Evolutionary conservation across 2,113 vertebrate genomes (phyloP).

Genomic region (Ageneiosus marmoratus): DNA sequence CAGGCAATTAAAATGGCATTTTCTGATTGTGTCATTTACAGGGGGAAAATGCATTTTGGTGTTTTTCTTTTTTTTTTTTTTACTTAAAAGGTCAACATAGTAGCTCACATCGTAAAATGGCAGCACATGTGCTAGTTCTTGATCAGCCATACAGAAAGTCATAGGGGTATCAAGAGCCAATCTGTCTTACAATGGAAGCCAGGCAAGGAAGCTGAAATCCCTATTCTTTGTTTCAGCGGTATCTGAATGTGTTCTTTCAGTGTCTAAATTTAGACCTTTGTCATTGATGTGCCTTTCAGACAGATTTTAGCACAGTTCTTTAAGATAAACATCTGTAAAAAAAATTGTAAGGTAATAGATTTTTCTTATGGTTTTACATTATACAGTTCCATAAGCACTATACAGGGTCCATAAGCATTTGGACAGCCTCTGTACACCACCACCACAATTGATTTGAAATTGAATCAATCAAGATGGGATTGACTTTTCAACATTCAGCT

Average conservation of each 20-base stretch:
- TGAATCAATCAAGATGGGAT: background rate
- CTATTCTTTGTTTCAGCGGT: background rate
- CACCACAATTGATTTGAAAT: background rate
- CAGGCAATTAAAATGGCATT: constrained; percentile 43
- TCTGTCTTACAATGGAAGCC: constrained; percentile 16
- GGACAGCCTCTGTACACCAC: background rate
- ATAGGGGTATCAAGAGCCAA: constrained; percentile 20
- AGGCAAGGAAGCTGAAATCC: constrained; percentile 9
- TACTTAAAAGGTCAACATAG: constrained; percentile 22
- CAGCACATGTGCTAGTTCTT: constrained; percentile 18
- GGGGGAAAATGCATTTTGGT: background rate
- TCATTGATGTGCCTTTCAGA: background rate
- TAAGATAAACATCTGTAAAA: background rate
- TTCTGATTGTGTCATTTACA: constrained; percentile 37
- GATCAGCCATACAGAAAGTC: constrained; percentile 19
- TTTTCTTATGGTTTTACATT: background rate
- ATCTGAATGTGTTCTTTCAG: background rate
- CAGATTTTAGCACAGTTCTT: background rate
- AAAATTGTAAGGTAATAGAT: background rate
- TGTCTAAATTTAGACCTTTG: background rate
- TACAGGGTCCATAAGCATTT: too few relatives aligned
- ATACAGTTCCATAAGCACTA: too few relatives aligned
- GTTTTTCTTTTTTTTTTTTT: constrained; percentile 11
- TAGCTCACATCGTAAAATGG: constrained; percentile 21
- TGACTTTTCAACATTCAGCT: background rate